These are phyloP conservation scores for Grapholita molesta DNA, from an alignment of 1,140 invertebrate genomes.

Conservation along the genomic window DNA sequence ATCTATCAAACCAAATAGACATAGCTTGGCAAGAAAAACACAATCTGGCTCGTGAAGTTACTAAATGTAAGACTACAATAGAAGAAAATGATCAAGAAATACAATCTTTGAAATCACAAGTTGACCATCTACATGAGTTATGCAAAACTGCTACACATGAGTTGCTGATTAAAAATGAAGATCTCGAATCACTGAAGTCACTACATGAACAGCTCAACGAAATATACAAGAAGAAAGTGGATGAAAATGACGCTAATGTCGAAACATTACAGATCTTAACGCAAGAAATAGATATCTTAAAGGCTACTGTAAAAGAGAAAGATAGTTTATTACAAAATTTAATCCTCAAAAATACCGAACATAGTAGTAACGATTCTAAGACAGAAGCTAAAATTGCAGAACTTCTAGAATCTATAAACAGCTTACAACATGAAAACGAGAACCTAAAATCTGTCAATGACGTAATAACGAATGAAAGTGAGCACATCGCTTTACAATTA, in stretches of 20 bases:
- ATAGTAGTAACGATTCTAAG: slow-evolving; percentile 24
- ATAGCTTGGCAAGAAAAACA: slow-evolving; percentile 28
- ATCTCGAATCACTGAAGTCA: slow-evolving; percentile 30
- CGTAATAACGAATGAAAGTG: slow-evolving; percentile 50
- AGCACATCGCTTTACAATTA: slow-evolving; percentile 39
- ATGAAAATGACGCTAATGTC: slow-evolving; percentile 46
- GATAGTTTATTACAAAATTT: slow-evolving; percentile 31
- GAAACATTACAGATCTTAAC: slow-evolving; percentile 35
- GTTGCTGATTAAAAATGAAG: slow-evolving; percentile 34
- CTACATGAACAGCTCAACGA: slow-evolving; percentile 40
- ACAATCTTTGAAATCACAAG: slow-evolving; percentile 24
- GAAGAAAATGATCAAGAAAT: slow-evolving; percentile 43
- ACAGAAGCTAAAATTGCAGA: slow-evolving; percentile 17
- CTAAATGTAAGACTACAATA: slow-evolving; percentile 31
- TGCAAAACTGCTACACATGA: slow-evolving; percentile 26
- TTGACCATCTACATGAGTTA: slow-evolving; percentile 29
- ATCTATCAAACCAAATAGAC: slow-evolving; percentile 24
- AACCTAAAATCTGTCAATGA: slow-evolving; percentile 49
- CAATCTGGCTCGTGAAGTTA: slow-evolving; percentile 34
- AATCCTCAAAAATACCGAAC: slow-evolving; percentile 25
- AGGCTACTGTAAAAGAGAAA: slow-evolving; percentile 35
- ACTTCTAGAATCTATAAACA: slow-evolving; percentile 16
- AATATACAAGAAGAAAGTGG: slow-evolving; percentile 42
- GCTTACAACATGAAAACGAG: slow-evolving; percentile 35
- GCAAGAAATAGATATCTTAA: slow-evolving; percentile 43